Evolutionary conservation across 2,888 invertebrate species (phyloP), one percentile per base, ranked within the genome.

Genomic region (Tiphia femorata): DNA sequence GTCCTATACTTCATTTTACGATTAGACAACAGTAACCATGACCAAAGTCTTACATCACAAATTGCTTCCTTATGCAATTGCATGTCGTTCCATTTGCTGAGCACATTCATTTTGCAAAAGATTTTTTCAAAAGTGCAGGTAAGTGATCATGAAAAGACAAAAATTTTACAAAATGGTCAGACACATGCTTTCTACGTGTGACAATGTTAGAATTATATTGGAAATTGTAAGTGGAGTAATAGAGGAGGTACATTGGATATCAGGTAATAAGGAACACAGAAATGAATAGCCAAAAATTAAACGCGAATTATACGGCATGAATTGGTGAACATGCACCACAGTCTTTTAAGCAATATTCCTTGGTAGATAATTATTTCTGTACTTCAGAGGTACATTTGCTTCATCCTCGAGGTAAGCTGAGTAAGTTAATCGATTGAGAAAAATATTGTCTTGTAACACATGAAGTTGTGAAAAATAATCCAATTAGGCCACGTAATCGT

Each of bases 71-170:
- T 59, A 50, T 61, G 67, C 70, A 58, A 63, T 62, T 61, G 62
- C 70, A 70, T 62, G 61, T 29, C 50, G 47, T 16, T 58, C 54
- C 16, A 35, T 63, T 37, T 30, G 51, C 49, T 51, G 54, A 56
- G 65, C 62, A 65, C 56, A 51, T 59, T 64, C 59, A 65, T 67
- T 64, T 67, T 65, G 53, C 65, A 64, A 64, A 62, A 53, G 52
- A 20, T 37, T 57, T 70, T 61, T 70, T 54, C 52, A 43, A 52
- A 62, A 47, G 17, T 7, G 20, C 61, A 70, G 70, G 70, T 70
- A 70, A 70, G 70, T 70, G 43, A 6, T 21, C 30, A 44, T 43
- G 23, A 27, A 38, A 44, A 44, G 29, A 44, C 37, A 40, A 21
- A 40, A 21, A 21, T 21, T 29, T 61, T 53, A 30, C 38, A 49